Evolutionary conservation across 2,888 invertebrate genomes (phyloP), one percentile per base, ranked within the genome.

Genomic region (Steromphala cineraria): DNA sequence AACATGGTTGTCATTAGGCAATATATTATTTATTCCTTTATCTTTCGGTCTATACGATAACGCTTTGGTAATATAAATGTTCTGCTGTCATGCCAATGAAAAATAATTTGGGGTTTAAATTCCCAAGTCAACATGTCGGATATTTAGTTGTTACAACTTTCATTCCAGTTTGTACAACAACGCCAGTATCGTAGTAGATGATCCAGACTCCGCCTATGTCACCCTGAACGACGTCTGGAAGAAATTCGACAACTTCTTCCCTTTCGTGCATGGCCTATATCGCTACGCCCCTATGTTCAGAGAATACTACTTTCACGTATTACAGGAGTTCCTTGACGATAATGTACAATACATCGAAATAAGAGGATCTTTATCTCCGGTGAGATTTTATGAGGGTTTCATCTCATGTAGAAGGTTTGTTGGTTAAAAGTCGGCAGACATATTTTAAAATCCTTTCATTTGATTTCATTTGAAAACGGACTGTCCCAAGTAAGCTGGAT

Each of bases 321-420:
- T 91, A 36, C 56, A 80, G 21, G 86, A 87, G 71, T 89, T 90
- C 71, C 81, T 83, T 53, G 80, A 85, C 13, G 92, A 92, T 81
- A 90, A 90, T 83, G 91, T 91, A 0, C 90, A 91, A 83, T 91
- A 90, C 79, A 24, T 90, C 4, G 92, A 92, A 81, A 79, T 90
- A 10, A 80, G 92, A 67, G 87, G 85, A 24, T 71, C 89, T 4
- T 75, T 92, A 15, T 81, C 84, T 7, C 79, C 81, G 81, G 91
- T 92, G 81, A 82, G 86, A 82, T 46, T 46, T 46, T 46, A 46
- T 46, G 7, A 46, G 46, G 1, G 46, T 46, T 46, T 46, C 46
- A 46, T 46, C 13, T 46, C 8, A 1, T 46, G 53, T 85, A 85
- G 0, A 74, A 91, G 91, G 80, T 89, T 0, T 90, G 90, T 2